Percentiles rank a stretch among this genome's conserved stretches.
phyloP scores from a whole-genome alignment of 1,140 invertebrate species.

The Wiebesia pumilae region DNA sequence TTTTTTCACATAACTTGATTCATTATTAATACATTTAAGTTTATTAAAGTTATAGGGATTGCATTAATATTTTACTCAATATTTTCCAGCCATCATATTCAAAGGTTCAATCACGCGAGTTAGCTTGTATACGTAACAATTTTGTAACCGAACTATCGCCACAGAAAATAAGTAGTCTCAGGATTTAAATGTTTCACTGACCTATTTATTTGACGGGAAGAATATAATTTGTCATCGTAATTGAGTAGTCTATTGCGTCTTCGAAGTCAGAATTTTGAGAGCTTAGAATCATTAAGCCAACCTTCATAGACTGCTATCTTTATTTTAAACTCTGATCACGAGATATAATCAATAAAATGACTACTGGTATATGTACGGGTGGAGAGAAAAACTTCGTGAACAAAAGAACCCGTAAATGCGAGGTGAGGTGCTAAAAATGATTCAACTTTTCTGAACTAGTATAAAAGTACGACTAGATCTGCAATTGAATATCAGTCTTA shows the following conservation, averaged over 20 bases:
- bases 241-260: not conserved
- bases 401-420: not conserved
- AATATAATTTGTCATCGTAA: conserved; percentile 11
- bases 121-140: not conserved
- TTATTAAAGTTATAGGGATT: not conserved
- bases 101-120: not conserved
- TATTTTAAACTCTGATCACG: not conserved
- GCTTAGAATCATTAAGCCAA: not conserved
- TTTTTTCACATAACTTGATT: not conserved
- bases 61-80: not conserved
- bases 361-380: not conserved
- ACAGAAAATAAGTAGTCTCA: not conserved
- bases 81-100: not conserved
- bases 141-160: conserved; percentile 12
- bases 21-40: not conserved
- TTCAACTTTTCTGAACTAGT: conserved; percentile 28
- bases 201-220: conserved; percentile 7
- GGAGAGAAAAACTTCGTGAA: conserved; percentile 14
- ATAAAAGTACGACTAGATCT: conserved; percentile 15
- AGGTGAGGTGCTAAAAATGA: conserved; percentile 15
- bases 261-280: not conserved
- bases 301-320: not conserved
- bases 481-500: conserved; percentile 34
- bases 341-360: too few species aligned
- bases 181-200: conserved; percentile 7